Percentiles rank a stretch among this genome's conserved stretches.
Evolutionary conservation across 2,113 vertebrate genomes (phyloP).

Genomic region (Nothobranchius furzeri): DNA sequence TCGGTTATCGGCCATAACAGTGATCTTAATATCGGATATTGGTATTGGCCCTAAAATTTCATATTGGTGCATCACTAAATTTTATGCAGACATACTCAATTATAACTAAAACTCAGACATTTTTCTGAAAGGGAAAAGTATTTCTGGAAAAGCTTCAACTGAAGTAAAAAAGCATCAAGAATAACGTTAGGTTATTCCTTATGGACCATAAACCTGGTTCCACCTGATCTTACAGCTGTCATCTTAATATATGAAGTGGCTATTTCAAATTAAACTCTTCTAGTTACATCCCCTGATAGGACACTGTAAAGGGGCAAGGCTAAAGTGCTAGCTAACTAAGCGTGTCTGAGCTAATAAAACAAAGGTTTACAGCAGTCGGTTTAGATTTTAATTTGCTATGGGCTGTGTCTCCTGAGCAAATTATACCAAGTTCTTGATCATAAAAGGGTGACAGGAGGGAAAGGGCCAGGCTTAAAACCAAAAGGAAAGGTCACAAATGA

Average conservation of each 20-base stretch:
- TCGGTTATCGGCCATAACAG: too few species aligned
- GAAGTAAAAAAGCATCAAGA: not conserved
- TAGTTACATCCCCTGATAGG: slow-evolving; percentile 39
- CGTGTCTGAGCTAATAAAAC: slow-evolving; percentile 54
- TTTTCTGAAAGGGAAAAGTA: not conserved
- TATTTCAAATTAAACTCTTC: slow-evolving; percentile 48
- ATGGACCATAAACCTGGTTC: slow-evolving; percentile 32
- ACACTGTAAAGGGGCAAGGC: slow-evolving; percentile 26
- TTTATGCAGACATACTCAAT: too few species aligned
- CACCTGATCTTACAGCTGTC: slow-evolving; percentile 39
- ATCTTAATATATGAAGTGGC: slow-evolving; percentile 45
- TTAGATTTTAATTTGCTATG: slow-evolving; percentile 41
- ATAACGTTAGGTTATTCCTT: slow-evolving; percentile 17
- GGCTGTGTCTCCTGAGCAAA: slow-evolving; percentile 26
- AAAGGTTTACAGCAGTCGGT: slow-evolving; percentile 57
- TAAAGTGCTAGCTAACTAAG: slow-evolving; percentile 50
- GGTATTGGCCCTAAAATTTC: too few species aligned
- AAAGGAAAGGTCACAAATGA: not conserved
- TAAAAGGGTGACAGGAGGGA: not conserved
- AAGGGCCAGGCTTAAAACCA: not conserved
- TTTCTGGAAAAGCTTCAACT: not conserved
- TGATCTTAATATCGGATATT: too few species aligned
- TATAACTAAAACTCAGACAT: too few species aligned
- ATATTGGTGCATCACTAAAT: too few species aligned
- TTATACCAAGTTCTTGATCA: slow-evolving; percentile 22